phyloP scores from a whole-genome alignment of 1,140 invertebrate species.

The Schlechtendalia chinensis region DNA sequence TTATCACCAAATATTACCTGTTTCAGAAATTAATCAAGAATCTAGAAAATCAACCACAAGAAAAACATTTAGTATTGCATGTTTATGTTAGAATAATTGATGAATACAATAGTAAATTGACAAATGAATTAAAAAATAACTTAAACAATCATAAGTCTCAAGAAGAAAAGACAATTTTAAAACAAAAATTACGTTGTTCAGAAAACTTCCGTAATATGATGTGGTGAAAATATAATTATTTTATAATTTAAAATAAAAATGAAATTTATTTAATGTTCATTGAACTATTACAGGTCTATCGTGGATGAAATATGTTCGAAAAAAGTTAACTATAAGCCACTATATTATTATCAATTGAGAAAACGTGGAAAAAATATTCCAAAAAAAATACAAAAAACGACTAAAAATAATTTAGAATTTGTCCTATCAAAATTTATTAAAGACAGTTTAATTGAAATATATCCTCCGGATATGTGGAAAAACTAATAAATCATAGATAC shows the following conservation, averaged over 20 bases:
- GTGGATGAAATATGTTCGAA: conserved; percentile 8
- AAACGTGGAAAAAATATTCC: neutral
- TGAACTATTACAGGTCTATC: neutral
- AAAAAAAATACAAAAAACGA: neutral
- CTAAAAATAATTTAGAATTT: neutral
- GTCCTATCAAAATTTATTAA: neutral
- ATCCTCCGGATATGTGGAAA: conserved; percentile 2
- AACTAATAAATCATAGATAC: neutral
- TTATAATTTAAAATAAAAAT: neutral
- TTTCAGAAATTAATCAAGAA: conserved; percentile 34
- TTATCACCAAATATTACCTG: no score
- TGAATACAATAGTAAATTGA: conserved; percentile 5
- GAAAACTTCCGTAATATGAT: neutral
- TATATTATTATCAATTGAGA: conserved; percentile 21
- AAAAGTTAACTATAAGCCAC: neutral
- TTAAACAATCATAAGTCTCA: neutral
- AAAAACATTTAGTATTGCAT: conserved; percentile 30
- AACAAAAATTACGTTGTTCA: neutral
- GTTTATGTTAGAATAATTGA: neutral
- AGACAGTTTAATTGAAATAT: conserved; percentile 2
- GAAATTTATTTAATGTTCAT: neutral
- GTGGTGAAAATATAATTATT: neutral
- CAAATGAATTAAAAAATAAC: neutral
- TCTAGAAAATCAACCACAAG: conserved; percentile 22
- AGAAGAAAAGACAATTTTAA: neutral